Base-by-base conservation (phyloP, 2,888 invertebrate species). In the Tipula vernalis region DNA sequence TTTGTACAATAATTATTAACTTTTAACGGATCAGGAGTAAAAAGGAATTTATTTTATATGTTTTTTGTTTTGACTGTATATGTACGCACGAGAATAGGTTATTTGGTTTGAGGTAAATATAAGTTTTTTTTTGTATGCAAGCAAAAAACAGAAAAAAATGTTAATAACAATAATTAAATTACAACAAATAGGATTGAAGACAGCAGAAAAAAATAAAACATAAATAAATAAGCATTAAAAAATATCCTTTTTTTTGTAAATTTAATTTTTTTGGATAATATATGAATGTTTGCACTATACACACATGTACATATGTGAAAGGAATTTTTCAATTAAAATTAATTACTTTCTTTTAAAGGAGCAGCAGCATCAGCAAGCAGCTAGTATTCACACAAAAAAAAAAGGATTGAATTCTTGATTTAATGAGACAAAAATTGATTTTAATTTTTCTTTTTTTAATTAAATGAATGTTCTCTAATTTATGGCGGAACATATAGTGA, bases 11-110 rank as follows among this genome's bases (percentile, higher is more conserved):
- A 71, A 71, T 71, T 71, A 71, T 71, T 71, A 71, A 71, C 71
- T 71, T 71, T 71, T 71, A 71, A 71, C 71, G 71, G 71, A 71
- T 71, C 71, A 71, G 71, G 71, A 71, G 71, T 71, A 71, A 71
- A 71, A 71, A 71, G 71, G 71, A 71, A 71, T 71, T 71, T 71
- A 71, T 71, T 71, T 71, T 10, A 12, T 28, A 71, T 28, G 18
- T 18, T 71, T 71, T 71, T 51, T 51, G 5, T 15, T 15, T 15
- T 15, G 15, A 1, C n/a, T 71, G 10, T 10, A 10, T 71, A 28
- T 12, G 5, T 28, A 71, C 28, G 71, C 28, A 28, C 28, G 2
- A 28, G 28, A 28, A 71, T 28, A 28, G 10, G 51, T 28, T 18
- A 12, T 71, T 71, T 71, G 71, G 71, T 71, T 71, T 71, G 71